Base-by-base conservation (phyloP, 2,113 vertebrate species). In the Sinocyclocheilus anshuiensis region DNA sequence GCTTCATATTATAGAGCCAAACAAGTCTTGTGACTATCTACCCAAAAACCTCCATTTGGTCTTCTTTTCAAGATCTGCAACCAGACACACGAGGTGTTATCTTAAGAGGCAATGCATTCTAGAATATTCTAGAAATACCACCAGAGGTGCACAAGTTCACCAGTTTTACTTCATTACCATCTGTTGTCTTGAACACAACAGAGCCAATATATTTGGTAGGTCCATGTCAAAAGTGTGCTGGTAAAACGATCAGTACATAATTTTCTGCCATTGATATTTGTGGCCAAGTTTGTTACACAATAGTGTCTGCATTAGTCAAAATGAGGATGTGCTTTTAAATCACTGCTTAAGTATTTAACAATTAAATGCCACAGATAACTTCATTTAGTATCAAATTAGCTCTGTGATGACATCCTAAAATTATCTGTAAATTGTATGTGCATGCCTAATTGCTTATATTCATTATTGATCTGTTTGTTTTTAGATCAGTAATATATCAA, bases 241-340 rank as follows among this genome's bases (percentile, higher is more conserved):
- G 79, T 6, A 45, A 48, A 33, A 72, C 29, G 45, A 45, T 77
- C 33, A 82, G 6, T n/a, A 7, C 22, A 26, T 24, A 0, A 29
- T 77, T 61, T 74, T 22, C 11, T 33, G 11, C 9, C 13, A 45
- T 45, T 78, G 71, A 61, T 63, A 72, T 24, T 61, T n/a, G 39
- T 65, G 67, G 12, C 55, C 26, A 20, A 79, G 50, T 84, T 88
- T 81, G 61, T 93, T 90, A 90, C 57, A 92, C 86, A 91, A 89
- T 20, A 84, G 65, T 20, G 48, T 77, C 87, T 84, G 67, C 83
- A 77, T 75, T 71, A 83, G 59, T 87, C 87, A 89, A 74, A 22
- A 45, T n/a, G 39, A 69, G 20, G 29, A 63, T 45, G 55, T 76
- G 71, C 39, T 82, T 59, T 77, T 55, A 79, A 79, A 71, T 67